Percentiles rank a stretch among this genome's conserved stretches.
These are phyloP conservation scores for Platycheirus albimanus DNA, from an alignment of 2,888 invertebrate genomes.

Conservation along the genomic window DNA sequence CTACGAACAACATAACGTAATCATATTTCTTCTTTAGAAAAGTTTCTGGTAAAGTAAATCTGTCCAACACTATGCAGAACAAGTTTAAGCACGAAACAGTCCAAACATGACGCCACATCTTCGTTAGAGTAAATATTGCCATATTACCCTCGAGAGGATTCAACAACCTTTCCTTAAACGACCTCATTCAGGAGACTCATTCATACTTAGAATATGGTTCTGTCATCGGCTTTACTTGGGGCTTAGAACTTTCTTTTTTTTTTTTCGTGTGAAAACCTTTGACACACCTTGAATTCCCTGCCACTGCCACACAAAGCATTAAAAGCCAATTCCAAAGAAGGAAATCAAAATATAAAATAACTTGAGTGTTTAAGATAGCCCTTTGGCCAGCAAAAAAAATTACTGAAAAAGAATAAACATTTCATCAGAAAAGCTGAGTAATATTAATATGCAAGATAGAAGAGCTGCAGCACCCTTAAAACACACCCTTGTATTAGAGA, in stretches of 20 bases:
- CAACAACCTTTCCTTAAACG: conserved; percentile 10
- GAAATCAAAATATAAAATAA: not conserved
- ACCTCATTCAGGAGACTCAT: not conserved
- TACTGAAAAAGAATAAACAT: conserved; percentile 27
- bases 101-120: too few relatives aligned
- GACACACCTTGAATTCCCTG: conserved; percentile 8
- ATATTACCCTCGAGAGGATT: not conserved
- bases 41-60: too few relatives aligned
- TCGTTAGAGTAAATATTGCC: not conserved
- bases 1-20: too few relatives aligned
- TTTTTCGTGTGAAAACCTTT: not conserved
- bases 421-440: conserved; percentile 30
- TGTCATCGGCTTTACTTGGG: conserved; percentile 11
- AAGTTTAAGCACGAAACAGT: too few relatives aligned
- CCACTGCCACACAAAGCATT: not conserved
- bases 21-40: too few relatives aligned
- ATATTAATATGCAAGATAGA: conserved; percentile 34
- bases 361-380: conserved; percentile 1
- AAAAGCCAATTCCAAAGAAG: conserved; percentile 6
- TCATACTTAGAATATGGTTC: not conserved
- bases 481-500: conserved; percentile 42
- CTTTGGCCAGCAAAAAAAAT: not conserved
- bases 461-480: conserved; percentile 47
- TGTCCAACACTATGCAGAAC: too few relatives aligned
- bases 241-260: not conserved